Evolutionary conservation across 2,113 vertebrate species (phyloP), one percentile per base, ranked within the genome.

Genomic region (Ariopsis seemanni): DNA sequence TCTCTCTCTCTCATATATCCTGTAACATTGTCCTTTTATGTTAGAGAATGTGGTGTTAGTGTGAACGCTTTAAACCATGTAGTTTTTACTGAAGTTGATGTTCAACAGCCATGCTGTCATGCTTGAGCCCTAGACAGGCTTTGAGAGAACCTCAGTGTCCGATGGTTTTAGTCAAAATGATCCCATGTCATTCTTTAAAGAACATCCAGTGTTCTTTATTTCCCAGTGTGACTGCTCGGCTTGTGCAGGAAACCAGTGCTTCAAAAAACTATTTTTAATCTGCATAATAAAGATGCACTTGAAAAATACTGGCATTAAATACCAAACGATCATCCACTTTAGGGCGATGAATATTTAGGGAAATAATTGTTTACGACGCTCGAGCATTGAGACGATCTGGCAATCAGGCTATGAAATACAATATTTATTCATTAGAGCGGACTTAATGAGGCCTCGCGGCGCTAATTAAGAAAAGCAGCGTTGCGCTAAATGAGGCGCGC

Each of bases 351-450:
- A 96, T 98, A 97, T 97, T 97, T 97, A 97, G 96, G 96, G 96
- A 97, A 99, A 98, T 99, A 98, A 99, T 99, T 99, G 97, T 99
- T 99, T 99, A 98, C 97, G 97, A 98, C 97, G 96, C 96, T 97
- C 96, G 96, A 97, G 97, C 98, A 94, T 96, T 97, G 97, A 97
- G 97, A 97, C 99, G 97, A 98, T 98, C 97, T 99, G 97, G 96
- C 99, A 99, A 99, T 99, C 98, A 98, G 96, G 96, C 98, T 98
- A 97, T 98, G 98, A 99, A 99, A 99, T 99, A 99, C 97, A 99
- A 99, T 99, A 99, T 99, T 99, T 99, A 99, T 99, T 99, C 98
- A 99, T 99, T 99, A 99, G 97, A 99, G 98, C 97, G 97, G 97
- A 99, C 98, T 99, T 99, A 99, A 99, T 99, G 98, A 99, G 97